Base-by-base conservation (phyloP, 2,888 invertebrate genomes). In the Cloeon dipterum region DNA sequence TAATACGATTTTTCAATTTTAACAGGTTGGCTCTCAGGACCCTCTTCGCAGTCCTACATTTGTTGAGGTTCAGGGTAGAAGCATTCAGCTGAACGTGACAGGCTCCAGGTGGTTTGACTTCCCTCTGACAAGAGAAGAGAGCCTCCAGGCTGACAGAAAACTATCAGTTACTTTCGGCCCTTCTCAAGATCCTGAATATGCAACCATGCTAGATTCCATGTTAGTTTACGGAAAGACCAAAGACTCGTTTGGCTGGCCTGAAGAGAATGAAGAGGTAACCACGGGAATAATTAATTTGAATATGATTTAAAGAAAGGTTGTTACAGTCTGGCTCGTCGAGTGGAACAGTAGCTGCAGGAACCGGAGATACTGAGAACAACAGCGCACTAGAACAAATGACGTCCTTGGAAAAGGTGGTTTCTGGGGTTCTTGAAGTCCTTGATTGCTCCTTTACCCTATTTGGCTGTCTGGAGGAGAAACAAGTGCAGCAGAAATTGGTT, bases 171-270 rank as follows among this genome's bases (percentile, higher is more conserved):
- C 67, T 26, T 85, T 88, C 51, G 82, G 83, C 34, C 74, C 81
- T 4, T 83, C 85, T 0, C 75, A 78, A 54, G 86, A 88, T 57
- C 71, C 81, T 5, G 75, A 85, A 50, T 77, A 79, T 32, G 77
- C 91, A 4, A 86, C 81, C 1, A 82, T 93, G 74, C 70, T 96
- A 1, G 93, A 96, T 55, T 85, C 83, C 34, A 74, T 94, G 17
- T 91, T 91, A 65, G 74, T 86, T 53, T 93, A 93, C 53, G 89
- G 89, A 2, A 91, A 89, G 59, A 82, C 85, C 2, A 94, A 94
- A 56, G 93, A 93, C 52, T 67, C 77, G 1, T 91, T 94, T 51
- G 91, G 91, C 29, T 94, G 93, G 94, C 91, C 91, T 0, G 93
- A 94, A 53, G 93, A 94, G 50, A 73, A 69, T 7, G 91, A 93